Conservation (phyloP, 1,140 invertebrate species). For the Theocolax elegans region DNA sequence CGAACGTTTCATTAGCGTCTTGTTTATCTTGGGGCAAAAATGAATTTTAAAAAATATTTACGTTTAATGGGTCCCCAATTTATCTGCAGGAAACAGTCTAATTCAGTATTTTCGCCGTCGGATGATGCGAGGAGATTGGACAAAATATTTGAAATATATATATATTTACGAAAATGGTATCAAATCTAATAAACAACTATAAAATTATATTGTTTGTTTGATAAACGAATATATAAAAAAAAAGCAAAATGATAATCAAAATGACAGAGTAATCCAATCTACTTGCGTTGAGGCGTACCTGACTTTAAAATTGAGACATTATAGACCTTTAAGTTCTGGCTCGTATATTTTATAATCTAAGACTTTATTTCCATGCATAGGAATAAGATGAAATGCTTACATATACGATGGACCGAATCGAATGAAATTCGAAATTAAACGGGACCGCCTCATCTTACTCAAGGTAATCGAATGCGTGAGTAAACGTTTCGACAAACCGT, state of each 20-base stretch:
- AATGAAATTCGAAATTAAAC: no score
- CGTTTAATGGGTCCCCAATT: neutral
- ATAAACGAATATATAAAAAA: no score
- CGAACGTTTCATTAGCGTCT: conserved; percentile 29
- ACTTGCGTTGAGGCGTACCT: neutral
- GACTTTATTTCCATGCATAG: neutral
- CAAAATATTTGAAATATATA: neutral
- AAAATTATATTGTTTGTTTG: no score
- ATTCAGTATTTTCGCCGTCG: conserved; percentile 29
- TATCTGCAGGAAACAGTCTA: conserved; percentile 1
- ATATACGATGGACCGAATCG: neutral
- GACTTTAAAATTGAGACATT: neutral
- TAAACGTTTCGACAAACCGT: no score
- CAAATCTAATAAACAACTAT: no score
- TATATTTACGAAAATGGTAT: neutral
- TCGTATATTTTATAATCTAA: neutral
- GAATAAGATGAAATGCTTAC: conserved; percentile 13
- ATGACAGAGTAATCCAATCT: neutral
- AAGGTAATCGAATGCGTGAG: no score
- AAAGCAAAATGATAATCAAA: neutral
- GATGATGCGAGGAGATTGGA: conserved; percentile 26
- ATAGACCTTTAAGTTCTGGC: neutral
- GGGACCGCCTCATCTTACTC: no score
- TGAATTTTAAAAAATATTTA: conserved; percentile 36
- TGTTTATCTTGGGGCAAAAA: conserved; percentile 16